Conservation (phyloP, 2,888 invertebrate genomes). For the Scaptomyza flava region DNA sequence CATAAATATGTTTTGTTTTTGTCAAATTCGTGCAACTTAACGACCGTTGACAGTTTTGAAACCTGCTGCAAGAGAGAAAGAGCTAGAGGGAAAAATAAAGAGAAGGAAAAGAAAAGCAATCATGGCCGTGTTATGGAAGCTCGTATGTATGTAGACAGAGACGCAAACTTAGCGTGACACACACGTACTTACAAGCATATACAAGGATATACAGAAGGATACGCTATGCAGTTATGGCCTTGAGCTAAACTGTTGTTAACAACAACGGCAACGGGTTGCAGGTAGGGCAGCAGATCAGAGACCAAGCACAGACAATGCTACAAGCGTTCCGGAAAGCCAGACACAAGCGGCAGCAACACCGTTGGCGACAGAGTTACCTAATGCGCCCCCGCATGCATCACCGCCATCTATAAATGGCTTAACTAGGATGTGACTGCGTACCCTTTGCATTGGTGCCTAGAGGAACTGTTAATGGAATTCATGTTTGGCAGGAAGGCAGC, state of each 20-base stretch:
- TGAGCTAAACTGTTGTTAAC: conserved; percentile 79
- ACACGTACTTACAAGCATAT: conserved; percentile 11
- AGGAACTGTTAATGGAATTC: conserved; percentile 70
- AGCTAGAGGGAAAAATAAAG: conserved; percentile 34
- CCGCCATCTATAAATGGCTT: conserved; percentile 17
- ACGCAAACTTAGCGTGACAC: conserved; percentile 41
- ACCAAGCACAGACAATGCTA: conserved; percentile 60
- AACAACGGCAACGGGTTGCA: conserved; percentile 57
- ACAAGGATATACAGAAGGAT: conserved; percentile 36
- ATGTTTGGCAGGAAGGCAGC: conserved; percentile 71
- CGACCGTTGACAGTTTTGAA: conserved; percentile 55
- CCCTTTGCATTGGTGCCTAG: conserved; percentile 56
- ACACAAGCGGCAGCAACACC: conserved; percentile 25
- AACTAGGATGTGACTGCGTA: conserved; percentile 47
- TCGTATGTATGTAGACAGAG: conserved; percentile 76
- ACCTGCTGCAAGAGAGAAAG: conserved; percentile 53
- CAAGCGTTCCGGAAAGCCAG: conserved; percentile 70
- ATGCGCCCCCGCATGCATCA: conserved; percentile 25
- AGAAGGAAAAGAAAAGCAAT: conserved; percentile 69
- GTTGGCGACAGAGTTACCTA: conserved; percentile 36
- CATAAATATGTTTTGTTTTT: neutral
- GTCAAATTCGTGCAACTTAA: conserved; percentile 52
- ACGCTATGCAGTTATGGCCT: conserved; percentile 68
- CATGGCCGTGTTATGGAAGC: conserved; percentile 77
- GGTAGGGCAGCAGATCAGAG: conserved; percentile 21